These are phyloP conservation scores for Plectrocnemia conspersa DNA, from an alignment of 1,140 invertebrate species.

Conservation along the genomic window DNA sequence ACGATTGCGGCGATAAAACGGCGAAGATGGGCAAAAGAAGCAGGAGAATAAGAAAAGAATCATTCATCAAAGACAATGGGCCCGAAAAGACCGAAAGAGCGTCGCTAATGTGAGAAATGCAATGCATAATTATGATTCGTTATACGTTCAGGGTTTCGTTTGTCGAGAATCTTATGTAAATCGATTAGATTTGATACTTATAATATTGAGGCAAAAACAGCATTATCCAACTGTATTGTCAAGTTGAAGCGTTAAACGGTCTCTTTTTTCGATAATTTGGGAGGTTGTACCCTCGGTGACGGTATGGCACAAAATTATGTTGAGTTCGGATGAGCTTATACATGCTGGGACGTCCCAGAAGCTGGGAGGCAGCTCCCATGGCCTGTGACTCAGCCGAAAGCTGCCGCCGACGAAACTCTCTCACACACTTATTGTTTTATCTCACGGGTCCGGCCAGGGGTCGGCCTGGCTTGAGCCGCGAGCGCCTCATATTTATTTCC, in stretches of 20 bases:
- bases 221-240: too few relatives aligned
- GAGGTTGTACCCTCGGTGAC: too few relatives aligned
- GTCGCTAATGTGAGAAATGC: slow-evolving; percentile 14
- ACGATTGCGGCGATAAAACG: too few relatives aligned
- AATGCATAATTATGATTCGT: slow-evolving; percentile 13
- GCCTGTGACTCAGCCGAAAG: slow-evolving; percentile 23
- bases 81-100: slow-evolving; percentile 4
- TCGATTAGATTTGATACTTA: too few relatives aligned
- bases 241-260: too few relatives aligned
- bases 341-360: slow-evolving; percentile 8
- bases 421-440: slow-evolving; percentile 19
- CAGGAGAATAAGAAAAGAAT: background rate
- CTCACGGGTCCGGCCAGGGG: background rate
- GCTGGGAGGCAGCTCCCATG: slow-evolving; percentile 19
- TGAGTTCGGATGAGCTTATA: too few relatives aligned
- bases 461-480: background rate
- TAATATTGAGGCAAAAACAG: too few relatives aligned
- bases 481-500: background rate
- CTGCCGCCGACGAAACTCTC: slow-evolving; percentile 6
- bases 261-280: too few relatives aligned
- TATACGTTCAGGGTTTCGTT: too few relatives aligned
- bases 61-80: too few relatives aligned
- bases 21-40: background rate
- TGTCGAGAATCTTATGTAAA: too few relatives aligned
- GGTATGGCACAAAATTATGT: background rate